Conservation (phyloP, 1,140 invertebrate species). For the Sycophaga agraensis region DNA sequence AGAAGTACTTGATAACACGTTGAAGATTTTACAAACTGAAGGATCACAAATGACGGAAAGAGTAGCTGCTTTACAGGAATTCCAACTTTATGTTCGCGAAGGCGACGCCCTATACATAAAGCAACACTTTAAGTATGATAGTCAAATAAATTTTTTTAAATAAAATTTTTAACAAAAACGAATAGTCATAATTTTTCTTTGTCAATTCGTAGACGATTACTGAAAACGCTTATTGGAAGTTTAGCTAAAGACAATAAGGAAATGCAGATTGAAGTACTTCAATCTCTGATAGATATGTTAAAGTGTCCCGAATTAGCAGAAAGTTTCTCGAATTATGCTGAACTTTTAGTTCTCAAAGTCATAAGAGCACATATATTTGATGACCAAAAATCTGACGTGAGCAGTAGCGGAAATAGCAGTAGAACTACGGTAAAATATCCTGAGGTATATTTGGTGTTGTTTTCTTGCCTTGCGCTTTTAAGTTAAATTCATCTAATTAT, state of each 20-base stretch:
- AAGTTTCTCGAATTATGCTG: slow-evolving; percentile 82
- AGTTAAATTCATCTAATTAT: slow-evolving; percentile 4
- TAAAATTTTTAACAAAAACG: too few species aligned
- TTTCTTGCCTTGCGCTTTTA: slow-evolving; percentile 25
- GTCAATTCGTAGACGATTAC: slow-evolving; percentile 63
- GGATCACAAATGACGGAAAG: slow-evolving; percentile 41
- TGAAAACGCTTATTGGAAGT: slow-evolving; percentile 74
- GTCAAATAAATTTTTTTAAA: background rate
- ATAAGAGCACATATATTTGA: slow-evolving; percentile 75
- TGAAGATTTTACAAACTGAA: slow-evolving; percentile 46
- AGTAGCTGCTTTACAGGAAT: slow-evolving; percentile 48
- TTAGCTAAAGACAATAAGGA: slow-evolving; percentile 68
- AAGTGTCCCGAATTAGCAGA: slow-evolving; percentile 72
- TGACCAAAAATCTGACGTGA: slow-evolving; percentile 35
- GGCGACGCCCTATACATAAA: slow-evolving; percentile 50
- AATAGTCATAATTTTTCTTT: too few species aligned
- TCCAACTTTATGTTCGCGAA: slow-evolving; percentile 51
- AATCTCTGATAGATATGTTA: slow-evolving; percentile 79
- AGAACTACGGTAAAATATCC: slow-evolving; percentile 55
- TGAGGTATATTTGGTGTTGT: slow-evolving; percentile 42
- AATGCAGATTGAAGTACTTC: slow-evolving; percentile 72
- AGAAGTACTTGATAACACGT: slow-evolving; percentile 51
- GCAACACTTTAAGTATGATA: slow-evolving; percentile 61
- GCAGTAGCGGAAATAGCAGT: slow-evolving; percentile 39
- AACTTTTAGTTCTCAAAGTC: slow-evolving; percentile 84